Base-by-base conservation (phyloP, 2,888 invertebrate genomes). In the Agriotes lineatus region DNA sequence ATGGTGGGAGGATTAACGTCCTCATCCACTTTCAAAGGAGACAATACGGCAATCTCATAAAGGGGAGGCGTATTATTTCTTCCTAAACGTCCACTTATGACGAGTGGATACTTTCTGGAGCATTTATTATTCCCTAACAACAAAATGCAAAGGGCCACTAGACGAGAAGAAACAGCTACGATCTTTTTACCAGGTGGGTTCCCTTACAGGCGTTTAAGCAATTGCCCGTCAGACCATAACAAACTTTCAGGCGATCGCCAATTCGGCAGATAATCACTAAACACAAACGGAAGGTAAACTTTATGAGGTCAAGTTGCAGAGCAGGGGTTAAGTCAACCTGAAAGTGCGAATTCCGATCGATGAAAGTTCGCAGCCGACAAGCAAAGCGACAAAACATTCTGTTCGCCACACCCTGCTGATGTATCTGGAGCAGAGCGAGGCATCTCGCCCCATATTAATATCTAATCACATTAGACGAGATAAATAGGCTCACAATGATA, bases 11-110 rank as follows among this genome's bases (percentile, higher is more conserved):
- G 77, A 77, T 77, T 78, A 76, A 75, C 74, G 73, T 70, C 72
- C 77, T 79, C 64, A 67, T 61, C 54, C 22, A 20, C 52, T 56
- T 37, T 50, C 61, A 66, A 77, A 75, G 68, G 65, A 48, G 48
- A 71, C 75, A 76, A 78, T 76, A 74, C 76, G 75, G 75, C 79
- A 78, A 79, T 79, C 79, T 77, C 77, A 79, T 78, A 77, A 75
- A 74, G 77, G 72, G 50, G 52, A 25, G 52, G 65, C 42, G 59
- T 37, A 61, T 61, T 52, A 52, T 61, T 60, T 66, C 42, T 60
- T 60, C 50, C 22, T 54, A 60, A 60, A 60, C 59, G 45, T 35
- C 45, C 45, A 45, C 48, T 48, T 48, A 30, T n/a, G 2, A 30
- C 33, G 33, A 52, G 52, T 52, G 52, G 52, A 52, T 52, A 48